Evolutionary conservation across 1,140 invertebrate genomes (phyloP), one percentile per base, ranked within the genome.

Genomic region (Chelonus insularis): DNA sequence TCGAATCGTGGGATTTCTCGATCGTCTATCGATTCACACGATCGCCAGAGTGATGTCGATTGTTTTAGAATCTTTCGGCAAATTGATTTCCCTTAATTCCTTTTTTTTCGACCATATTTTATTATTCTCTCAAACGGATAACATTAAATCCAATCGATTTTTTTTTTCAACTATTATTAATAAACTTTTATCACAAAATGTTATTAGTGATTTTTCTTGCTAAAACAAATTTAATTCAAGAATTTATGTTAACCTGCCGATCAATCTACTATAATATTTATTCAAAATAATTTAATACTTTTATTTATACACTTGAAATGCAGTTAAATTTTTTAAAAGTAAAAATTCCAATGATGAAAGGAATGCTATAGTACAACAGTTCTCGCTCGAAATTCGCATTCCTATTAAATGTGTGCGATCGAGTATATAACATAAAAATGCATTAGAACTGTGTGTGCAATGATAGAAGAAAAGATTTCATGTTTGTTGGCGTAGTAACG

Each of bases 51-150:
- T 36, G 23, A 16, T 34, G 9, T 54, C 51, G 29, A 36, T 20
- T 37, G 12, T 37, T 36, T 18, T 16, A 12, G n/a, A 18, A 29
- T 52, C 63, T 63, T 63, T 69, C 59, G 62, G 64, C 62, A 64
- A 41, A 14, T 23, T 56, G 6, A 43, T 43, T 43, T 14, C 18
- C 14, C 8, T 43, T 14, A 7, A 14, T 8, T 8, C 5, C 9
- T 43, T 43, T 8, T 43, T 43, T 18, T 5, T 1, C 32, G 1
- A 11, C 7, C 7, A 8, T 34, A 8, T 8, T 11, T 11, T 8
- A 34, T 34, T 34, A 34, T 8, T 34, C n/a, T 34, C 7, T 34
- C 7, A 34, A 34, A 34, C 32, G n/a, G 7, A 34, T 34, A 34
- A 37, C 14, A n/a, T 37, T 37, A 37, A n/a, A n/a, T n/a, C n/a